Evolutionary conservation across 2,888 invertebrate genomes (phyloP).

Genomic region (Norana najaformis): DNA sequence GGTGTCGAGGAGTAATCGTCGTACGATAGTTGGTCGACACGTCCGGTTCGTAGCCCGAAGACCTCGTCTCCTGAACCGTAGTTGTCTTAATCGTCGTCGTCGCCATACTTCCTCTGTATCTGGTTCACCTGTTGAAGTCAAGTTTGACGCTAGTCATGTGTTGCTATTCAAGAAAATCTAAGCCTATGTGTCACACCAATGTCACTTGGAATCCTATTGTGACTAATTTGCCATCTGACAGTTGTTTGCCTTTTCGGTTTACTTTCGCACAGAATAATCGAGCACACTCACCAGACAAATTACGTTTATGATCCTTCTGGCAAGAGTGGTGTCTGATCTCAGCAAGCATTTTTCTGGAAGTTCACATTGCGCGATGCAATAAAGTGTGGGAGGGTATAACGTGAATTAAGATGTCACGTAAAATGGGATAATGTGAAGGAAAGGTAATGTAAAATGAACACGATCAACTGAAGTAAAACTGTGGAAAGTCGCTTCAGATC

Average conservation of each 20-base stretch:
- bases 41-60: constrained; percentile 28
- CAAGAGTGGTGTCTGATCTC: neutral
- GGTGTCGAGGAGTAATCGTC: constrained; percentile 37
- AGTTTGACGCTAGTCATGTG: neutral
- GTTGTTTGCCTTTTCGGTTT: neutral
- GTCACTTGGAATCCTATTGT: neutral
- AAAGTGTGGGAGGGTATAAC: neutral
- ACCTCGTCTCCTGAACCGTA: constrained; percentile 25
- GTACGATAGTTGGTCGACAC: constrained; percentile 32
- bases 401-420: neutral
- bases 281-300: neutral
- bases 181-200: neutral
- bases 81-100: constrained; percentile 33
- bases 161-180: neutral
- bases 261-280: neutral
- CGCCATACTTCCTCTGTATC: neutral
- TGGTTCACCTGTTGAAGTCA: neutral
- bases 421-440: neutral
- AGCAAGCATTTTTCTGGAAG: neutral
- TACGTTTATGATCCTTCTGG: neutral
- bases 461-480: neutral
- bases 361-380: neutral
- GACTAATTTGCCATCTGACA: neutral
- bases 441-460: neutral
- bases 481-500: neutral